phyloP scores from a whole-genome alignment of 2,113 vertebrate species.

The Pachyramphus minor region DNA sequence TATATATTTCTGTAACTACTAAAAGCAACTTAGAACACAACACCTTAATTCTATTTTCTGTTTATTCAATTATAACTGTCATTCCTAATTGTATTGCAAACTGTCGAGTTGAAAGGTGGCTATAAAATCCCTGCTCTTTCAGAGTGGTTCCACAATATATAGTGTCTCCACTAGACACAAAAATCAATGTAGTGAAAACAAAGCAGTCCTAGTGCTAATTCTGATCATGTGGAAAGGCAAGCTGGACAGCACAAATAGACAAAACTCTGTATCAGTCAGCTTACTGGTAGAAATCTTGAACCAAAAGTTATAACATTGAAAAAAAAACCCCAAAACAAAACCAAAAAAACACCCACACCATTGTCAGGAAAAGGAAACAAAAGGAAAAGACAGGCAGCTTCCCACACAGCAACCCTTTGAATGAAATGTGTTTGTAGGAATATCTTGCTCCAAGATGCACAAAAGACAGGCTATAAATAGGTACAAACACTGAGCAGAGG shows the following conservation, averaged over 20 bases:
- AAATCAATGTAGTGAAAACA: slow-evolving; percentile 15
- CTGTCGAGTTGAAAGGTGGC: slow-evolving; percentile 4
- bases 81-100: slow-evolving; percentile 43
- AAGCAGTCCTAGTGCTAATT: not conserved
- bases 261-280: not conserved
- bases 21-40: slow-evolving; percentile 70
- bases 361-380: not conserved
- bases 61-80: slow-evolving; percentile 66
- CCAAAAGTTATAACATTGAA: not conserved
- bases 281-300: not conserved
- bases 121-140: slow-evolving; percentile 26
- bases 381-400: not conserved
- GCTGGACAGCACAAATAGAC: not conserved
- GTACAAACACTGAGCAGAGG: not conserved
- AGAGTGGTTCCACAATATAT: not conserved
- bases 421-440: not conserved
- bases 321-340: not conserved
- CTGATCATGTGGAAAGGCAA: not conserved
- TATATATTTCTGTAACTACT: slow-evolving; percentile 70
- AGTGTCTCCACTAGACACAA: not conserved
- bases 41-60: slow-evolving; percentile 75
- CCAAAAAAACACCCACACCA: not conserved
- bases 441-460: not conserved
- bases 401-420: not conserved
- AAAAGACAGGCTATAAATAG: not conserved